A percentile compares a stretch with the other conserved stretches of the same genome.
These are phyloP conservation scores for Oenanthe oenanthe DNA, from an alignment of 2,113 vertebrate genomes.

Conservation along the genomic window DNA sequence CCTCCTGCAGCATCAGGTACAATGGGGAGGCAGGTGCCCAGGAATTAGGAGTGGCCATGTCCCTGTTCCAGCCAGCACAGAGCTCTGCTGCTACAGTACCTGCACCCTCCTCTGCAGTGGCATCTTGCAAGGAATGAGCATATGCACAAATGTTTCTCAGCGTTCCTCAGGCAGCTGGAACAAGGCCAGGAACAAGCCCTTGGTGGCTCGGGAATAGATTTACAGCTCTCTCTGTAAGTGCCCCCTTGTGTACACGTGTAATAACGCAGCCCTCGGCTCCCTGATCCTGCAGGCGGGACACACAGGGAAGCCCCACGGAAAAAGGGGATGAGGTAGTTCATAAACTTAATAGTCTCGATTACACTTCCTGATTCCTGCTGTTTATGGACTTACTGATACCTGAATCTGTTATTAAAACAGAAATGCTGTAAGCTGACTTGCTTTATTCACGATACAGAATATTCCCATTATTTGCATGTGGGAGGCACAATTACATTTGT, in stretches of 20 bases:
- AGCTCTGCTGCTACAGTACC: neutral
- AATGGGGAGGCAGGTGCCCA: neutral
- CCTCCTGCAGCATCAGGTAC: neutral
- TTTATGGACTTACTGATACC: neutral
- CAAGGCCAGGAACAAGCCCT: neutral
- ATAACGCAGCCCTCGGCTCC: neutral
- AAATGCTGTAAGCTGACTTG: neutral
- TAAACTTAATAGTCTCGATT: neutral
- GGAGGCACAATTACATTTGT: neutral
- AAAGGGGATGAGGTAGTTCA: neutral
- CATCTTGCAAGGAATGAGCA: neutral
- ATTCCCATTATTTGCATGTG: neutral
- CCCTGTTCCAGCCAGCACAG: neutral
- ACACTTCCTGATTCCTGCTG: neutral
- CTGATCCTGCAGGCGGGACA: rapidly evolving
- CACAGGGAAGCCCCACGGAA: neutral
- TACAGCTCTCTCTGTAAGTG: neutral
- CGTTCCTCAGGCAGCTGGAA: neutral
- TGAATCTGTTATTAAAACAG: neutral
- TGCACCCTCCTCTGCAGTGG: neutral
- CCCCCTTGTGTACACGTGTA: constrained; percentile 37
- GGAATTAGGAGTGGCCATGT: neutral
- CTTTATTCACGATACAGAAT: neutral
- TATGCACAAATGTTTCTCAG: neutral
- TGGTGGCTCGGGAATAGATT: neutral